Base-by-base conservation (phyloP, 2,113 vertebrate genomes). In the Bubo scandiacus region DNA sequence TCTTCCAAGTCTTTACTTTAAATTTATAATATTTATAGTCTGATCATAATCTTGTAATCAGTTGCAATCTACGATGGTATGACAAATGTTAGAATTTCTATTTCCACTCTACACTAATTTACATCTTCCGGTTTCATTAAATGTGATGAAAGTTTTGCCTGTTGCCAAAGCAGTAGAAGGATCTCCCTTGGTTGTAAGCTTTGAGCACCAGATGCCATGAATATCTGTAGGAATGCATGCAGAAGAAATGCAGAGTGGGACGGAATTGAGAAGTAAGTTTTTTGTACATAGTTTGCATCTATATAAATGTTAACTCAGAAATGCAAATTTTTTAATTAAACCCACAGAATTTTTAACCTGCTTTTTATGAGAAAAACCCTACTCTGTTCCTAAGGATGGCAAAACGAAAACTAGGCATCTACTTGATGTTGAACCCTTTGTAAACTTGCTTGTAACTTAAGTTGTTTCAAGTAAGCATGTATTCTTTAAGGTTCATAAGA, bases 391-490 rank as follows among this genome's bases (percentile, higher is more conserved):
- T 51, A 72, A 79, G 21, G 10, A 43, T 8, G 27, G 2, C 5
- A 74, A 90, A 88, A 63, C 26, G 3, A 71, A 81, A 81, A n/a
- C 23, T 49, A 71, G 11, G 2, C 7, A 12, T 75, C 10, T 47
- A 10, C 12, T 74, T 59, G 38, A 51, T n/a, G 3, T 1, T 84
- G 51, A 71, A 43, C 7, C 10, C 8, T 55, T 82, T 59, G 16
- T 38, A 58, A 55, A 1, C 3, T 78, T 67, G 17, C 73, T 62
- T 70, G 40, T 68, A 77, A 45, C 49, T 57, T 61, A 77, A 62
- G 4, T 59, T 88, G 1, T 22, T 81, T 59, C 78, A 71, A n/a
- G 19, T 66, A 30, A 3, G 0, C 5, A 30, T 23, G 4, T 21
- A 75, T 32, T 12, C 12, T 67, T 20, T 52, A 45, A 82, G 22